Percentiles rank a stretch among this genome's conserved stretches.
These are phyloP conservation scores for Scartelaos histophorus DNA, from an alignment of 2,113 vertebrate genomes.

Conservation along the genomic window DNA sequence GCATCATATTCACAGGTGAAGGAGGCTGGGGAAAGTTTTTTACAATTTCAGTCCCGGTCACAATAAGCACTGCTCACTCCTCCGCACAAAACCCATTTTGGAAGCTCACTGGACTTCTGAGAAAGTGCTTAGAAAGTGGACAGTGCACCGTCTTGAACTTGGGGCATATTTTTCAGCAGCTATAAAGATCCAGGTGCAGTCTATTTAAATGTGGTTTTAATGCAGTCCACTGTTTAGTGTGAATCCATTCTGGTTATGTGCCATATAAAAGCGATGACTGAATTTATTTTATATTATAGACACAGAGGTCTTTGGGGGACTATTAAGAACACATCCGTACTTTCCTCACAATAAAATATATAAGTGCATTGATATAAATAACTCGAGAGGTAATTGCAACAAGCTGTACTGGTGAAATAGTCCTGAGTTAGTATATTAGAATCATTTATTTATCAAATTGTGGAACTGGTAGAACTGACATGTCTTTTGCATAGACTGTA, in stretches of 20 bases:
- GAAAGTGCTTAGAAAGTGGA: slow-evolving; percentile 29
- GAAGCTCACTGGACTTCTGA: slow-evolving; percentile 23
- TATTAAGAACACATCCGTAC: too few relatives aligned
- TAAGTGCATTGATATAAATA: too few relatives aligned
- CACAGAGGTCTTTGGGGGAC: too few relatives aligned
- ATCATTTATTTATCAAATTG: too few relatives aligned
- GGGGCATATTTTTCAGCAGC: neutral
- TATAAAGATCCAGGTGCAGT: slow-evolving; percentile 16
- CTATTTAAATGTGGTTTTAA: slow-evolving; percentile 20
- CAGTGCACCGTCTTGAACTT: slow-evolving; percentile 11
- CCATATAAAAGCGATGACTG: neutral
- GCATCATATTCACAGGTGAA: slow-evolving; percentile 5
- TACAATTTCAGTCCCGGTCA: slow-evolving; percentile 41
- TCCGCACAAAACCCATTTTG: slow-evolving; percentile 42
- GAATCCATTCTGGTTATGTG: neutral
- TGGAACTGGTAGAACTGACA: too few relatives aligned
- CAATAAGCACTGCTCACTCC: slow-evolving; percentile 36
- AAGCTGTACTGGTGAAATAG: neutral
- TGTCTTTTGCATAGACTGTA: too few relatives aligned
- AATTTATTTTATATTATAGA: neutral
- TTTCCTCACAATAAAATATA: neutral
- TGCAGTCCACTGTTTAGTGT: neutral
- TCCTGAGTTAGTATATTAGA: too few relatives aligned
- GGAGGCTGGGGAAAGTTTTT: slow-evolving; percentile 24
- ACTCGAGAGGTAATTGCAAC: too few relatives aligned